Percentiles rank a stretch among this genome's conserved stretches.
Evolutionary conservation across 2,888 invertebrate species (phyloP).

Genomic region (Leptinotarsa haldemani): DNA sequence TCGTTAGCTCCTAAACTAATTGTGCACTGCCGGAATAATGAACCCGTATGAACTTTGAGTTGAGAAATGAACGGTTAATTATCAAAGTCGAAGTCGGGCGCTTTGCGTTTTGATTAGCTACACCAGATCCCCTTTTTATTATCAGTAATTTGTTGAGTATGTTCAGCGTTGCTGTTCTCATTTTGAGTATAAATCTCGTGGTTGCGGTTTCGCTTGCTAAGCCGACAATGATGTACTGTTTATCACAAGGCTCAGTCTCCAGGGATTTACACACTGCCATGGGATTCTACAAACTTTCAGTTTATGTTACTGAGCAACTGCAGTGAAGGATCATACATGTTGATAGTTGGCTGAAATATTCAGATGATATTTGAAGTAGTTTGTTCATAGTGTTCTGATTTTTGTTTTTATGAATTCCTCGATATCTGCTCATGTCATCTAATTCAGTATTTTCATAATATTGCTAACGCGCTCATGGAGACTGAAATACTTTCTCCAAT

Average conservation of each 20-base stretch:
- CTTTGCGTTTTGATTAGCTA: constrained; percentile 61
- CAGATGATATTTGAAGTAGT: constrained; percentile 38
- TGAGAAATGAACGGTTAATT: constrained; percentile 66
- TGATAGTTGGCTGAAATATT: constrained; percentile 35
- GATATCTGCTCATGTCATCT: no score
- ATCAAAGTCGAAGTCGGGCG: constrained; percentile 60
- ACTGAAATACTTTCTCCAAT: no score
- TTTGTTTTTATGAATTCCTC: no score
- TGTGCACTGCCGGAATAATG: constrained; percentile 59
- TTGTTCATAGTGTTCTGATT: no score
- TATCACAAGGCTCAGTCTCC: constrained; percentile 51
- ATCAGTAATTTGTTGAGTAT: constrained; percentile 52
- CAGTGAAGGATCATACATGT: constrained; percentile 23
- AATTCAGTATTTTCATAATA: no score
- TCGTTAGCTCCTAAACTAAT: constrained; percentile 37
- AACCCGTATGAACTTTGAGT: constrained; percentile 67
- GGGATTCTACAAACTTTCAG: constrained; percentile 48
- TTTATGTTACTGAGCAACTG: constrained; percentile 28
- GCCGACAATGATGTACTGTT: constrained; percentile 55
- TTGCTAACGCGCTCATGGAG: no score
- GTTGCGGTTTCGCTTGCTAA: constrained; percentile 52
- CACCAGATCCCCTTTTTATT: constrained; percentile 56
- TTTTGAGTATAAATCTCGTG: constrained; percentile 52
- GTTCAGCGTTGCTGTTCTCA: constrained; percentile 50
- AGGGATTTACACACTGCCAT: constrained; percentile 46